A percentile compares a stretch with the other conserved stretches of the same genome.
These are phyloP conservation scores for Axis porcinus DNA, from an alignment of 2,113 vertebrate species.

Conservation along the genomic window DNA sequence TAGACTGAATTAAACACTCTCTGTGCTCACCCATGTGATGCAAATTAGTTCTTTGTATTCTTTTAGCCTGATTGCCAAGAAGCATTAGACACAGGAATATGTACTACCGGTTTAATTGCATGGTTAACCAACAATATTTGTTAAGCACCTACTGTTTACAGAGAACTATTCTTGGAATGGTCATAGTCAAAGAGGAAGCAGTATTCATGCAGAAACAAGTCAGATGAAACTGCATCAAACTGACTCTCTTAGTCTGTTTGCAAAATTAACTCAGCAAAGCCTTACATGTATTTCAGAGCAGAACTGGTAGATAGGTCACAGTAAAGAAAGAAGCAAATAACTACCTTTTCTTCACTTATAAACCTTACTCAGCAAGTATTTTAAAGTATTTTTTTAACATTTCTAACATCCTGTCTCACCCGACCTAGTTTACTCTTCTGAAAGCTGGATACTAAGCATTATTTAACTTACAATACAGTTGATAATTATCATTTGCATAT, in stretches of 20 bases:
- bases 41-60: conserved; percentile 62
- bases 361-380: neutral
- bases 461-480: neutral
- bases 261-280: neutral
- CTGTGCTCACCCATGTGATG: conserved; percentile 57
- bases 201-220: neutral
- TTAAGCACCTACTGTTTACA: conserved; percentile 56
- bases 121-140: conserved; percentile 40
- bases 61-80: conserved; percentile 21
- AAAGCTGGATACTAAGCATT: neutral
- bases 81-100: conserved; percentile 5
- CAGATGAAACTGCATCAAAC: neutral
- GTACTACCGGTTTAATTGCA: conserved; percentile 5
- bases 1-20: conserved; percentile 60
- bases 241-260: neutral
- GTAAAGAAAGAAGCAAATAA: neutral
- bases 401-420: neutral
- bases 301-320: neutral
- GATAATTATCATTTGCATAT: neutral
- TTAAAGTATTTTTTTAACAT: neutral
- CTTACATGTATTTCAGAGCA: neutral
- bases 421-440: neutral
- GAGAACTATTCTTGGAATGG: neutral
- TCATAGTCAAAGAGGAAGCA: neutral
- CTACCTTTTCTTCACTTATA: neutral